Conservation (phyloP, 2,888 invertebrate species). For the Mythimna vitellina region DNA sequence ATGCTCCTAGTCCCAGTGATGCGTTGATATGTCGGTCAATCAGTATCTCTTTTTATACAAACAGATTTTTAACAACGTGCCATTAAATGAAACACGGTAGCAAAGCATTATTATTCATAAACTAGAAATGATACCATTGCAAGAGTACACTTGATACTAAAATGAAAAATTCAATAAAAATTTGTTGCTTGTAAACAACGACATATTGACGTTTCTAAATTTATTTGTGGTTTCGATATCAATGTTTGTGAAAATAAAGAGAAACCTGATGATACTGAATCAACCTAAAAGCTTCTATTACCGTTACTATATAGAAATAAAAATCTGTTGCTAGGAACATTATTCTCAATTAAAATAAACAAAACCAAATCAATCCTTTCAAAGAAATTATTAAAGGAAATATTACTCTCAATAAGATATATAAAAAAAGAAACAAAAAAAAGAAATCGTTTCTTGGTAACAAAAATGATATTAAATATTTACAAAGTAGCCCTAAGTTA, state of each 20-base stretch:
- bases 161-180: not conserved
- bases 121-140: not conserved
- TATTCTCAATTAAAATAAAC: slow-evolving; percentile 6
- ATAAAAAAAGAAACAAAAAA: slow-evolving; percentile 3
- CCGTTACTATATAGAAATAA: not conserved
- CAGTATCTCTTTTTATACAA: too few species aligned
- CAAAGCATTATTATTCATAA: not conserved
- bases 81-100: too few species aligned
- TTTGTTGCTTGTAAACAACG: too few species aligned
- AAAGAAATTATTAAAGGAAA: slow-evolving; percentile 7
- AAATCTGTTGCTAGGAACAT: not conserved
- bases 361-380: slow-evolving; percentile 9
- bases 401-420: slow-evolving; percentile 14
- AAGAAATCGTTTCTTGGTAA: slow-evolving; percentile 13
- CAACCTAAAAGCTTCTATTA: not conserved
- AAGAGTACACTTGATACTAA: not conserved
- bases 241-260: too few species aligned
- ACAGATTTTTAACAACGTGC: too few species aligned
- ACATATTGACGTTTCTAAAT: too few species aligned
- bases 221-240: too few species aligned
- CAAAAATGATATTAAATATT: slow-evolving; percentile 28
- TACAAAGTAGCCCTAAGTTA: slow-evolving; percentile 18
- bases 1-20: too few species aligned
- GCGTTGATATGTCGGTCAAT: too few species aligned
- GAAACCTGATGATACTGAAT: too few species aligned